These are phyloP conservation scores for Cataglyphis albicans DNA, from an alignment of 2,888 invertebrate species.

Conservation along the genomic window DNA sequence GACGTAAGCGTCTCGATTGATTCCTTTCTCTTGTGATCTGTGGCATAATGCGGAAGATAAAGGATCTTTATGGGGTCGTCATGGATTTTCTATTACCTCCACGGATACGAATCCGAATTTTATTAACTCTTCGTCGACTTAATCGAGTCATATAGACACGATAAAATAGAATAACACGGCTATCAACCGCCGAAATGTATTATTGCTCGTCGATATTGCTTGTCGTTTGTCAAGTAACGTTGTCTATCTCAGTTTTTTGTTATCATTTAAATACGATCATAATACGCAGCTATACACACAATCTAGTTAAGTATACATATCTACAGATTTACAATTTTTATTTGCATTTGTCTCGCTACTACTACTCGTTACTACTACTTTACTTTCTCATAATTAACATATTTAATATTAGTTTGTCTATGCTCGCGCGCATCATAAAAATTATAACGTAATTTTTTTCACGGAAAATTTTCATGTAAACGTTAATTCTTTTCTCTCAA, in stretches of 20 bases:
- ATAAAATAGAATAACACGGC: background rate
- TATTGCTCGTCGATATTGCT: background rate
- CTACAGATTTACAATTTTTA: background rate
- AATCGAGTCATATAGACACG: conserved; percentile 18
- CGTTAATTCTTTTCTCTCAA: background rate
- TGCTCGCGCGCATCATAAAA: conserved; percentile 7
- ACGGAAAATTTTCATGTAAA: background rate
- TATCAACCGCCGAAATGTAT: background rate
- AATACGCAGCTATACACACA: background rate
- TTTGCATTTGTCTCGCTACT: conserved; percentile 2
- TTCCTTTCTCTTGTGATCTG: background rate
- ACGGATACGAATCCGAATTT: conserved; percentile 15
- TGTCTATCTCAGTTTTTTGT: background rate
- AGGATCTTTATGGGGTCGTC: conserved; percentile 25
- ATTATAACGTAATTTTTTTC: background rate
- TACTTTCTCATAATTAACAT: conserved; percentile 15
- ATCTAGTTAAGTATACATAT: background rate
- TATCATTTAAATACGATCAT: background rate
- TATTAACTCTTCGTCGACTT: conserved; percentile 32
- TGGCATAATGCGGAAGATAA: conserved; percentile 11
- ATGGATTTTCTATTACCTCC: background rate
- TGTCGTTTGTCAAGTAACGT: background rate
- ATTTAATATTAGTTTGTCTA: background rate
- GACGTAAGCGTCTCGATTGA: conserved; percentile 12
- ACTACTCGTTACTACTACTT: background rate